phyloP scores from a whole-genome alignment of 1,140 invertebrate species.

The Aphaenogaster rudis region DNA sequence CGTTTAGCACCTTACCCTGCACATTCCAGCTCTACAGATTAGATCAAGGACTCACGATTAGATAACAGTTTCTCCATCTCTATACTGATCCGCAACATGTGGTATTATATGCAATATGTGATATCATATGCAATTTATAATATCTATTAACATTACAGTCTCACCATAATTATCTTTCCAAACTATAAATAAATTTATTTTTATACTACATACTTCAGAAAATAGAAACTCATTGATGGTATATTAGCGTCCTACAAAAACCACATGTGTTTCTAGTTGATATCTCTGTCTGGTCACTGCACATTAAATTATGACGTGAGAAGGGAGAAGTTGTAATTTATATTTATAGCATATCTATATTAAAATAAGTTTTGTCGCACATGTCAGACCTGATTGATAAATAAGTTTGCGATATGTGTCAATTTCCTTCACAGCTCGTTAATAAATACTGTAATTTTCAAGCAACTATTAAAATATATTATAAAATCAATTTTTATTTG shows the following conservation, averaged over 20 bases:
- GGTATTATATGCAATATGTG: neutral
- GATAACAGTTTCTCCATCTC: slow-evolving; percentile 42
- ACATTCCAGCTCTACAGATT: slow-evolving; percentile 7
- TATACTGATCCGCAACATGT: neutral
- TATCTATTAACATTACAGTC: slow-evolving; percentile 5
- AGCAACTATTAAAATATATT: neutral
- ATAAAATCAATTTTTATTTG: neutral
- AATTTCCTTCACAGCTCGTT: neutral
- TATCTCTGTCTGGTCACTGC: neutral
- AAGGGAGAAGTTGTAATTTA: neutral
- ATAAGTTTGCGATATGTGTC: neutral
- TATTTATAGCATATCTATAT: neutral
- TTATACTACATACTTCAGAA: neutral
- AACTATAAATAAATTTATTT: slow-evolving; percentile 15
- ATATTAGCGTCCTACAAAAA: neutral
- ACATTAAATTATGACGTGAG: neutral
- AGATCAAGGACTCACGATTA: slow-evolving; percentile 33
- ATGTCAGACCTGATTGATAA: neutral
- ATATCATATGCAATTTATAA: neutral
- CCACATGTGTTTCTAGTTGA: neutral
- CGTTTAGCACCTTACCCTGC: slow-evolving; percentile 14
- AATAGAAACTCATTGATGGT: neutral
- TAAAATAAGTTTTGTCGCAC: neutral
- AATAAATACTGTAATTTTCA: neutral
- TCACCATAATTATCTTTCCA: slow-evolving; percentile 15